Base-by-base conservation (phyloP, 2,797 vertebrate genomes). In the Pseudochromis fuscus region DNA sequence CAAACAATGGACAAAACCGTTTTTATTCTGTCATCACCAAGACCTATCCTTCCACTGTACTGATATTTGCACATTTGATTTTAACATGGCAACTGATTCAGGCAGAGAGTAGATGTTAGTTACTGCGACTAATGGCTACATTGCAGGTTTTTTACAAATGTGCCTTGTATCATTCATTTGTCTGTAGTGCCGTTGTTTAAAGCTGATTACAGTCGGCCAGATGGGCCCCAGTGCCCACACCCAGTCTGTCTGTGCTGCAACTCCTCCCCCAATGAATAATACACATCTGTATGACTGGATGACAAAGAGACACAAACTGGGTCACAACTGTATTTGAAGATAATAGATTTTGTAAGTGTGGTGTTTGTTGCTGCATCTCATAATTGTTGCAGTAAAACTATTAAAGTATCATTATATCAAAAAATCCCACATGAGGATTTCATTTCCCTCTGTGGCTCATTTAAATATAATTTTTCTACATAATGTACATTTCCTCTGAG, bases 201-300 rank as follows among this genome's bases (percentile, higher is more conserved):
- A 93, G 90, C 91, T 91, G 92, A 92, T 94, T 93, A 91, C 72
- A 83, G 46, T 25, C 6, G 31, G 67, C 85, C 92, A 94, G 91
- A 93, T 90, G 90, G 90, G 79, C 71, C 64, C 74, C 70, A 27
- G 35, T 57, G 79, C 64, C 64, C 81, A 80, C 60, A 48, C 84
- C 79, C 68, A 28, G 57, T 73, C 75, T 80, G 70, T 67, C 60
- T 77, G 53, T 44, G 28, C 50, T 45, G 5, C 53, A 28, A n/a
- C 77, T 64, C 75, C 76, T 51, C 75, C 58, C 63, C 77, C 66
- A 55, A 51, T 38, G 30, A 66, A 55, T 68, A 67, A 59, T 42
- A 75, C 72, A 91, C 91, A 93, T 90, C 90, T 90, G 87, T 67
- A 84, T 60, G 48, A 75, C 69, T 25, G 50, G 23, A 61, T 75